Base-by-base conservation (phyloP, 2,113 vertebrate genomes). In the Scolopax mira region DNA sequence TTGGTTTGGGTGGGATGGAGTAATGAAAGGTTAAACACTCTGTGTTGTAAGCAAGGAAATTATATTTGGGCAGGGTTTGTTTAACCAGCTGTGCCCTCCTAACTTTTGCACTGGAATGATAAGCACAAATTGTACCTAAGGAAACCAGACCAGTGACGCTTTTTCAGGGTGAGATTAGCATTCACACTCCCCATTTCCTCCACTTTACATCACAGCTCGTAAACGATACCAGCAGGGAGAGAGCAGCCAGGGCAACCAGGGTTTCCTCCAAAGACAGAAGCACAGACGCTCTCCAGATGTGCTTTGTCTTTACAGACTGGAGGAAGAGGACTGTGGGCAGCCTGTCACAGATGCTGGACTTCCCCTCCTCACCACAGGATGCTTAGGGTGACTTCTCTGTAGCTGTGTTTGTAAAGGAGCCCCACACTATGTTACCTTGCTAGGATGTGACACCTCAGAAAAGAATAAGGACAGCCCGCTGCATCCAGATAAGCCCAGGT, bases 71-170 rank as follows among this genome's bases (percentile, higher is more conserved):
- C 37, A 57, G 73, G 39, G 81, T 82, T 91, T 86, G 66, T 61
- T 77, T 89, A 89, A 86, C 58, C 82, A 91, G 93, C 85, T 88
- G 69, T 66, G 54, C 67, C 55, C 57, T 64, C 30, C 39, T 61
- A 62, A 90, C 89, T 92, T 85, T 85, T 87, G 77, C 80, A 35
- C 70, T 61, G 57, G 83, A 89, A 85, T 16, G 89, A 95, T 91
- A 80, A 95, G 57, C 84, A 80, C 23, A 37, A 60, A 55, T 39
- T 23, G 60, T n/a, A 70, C 75, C 35, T 42, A 42, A 89, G 86
- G 94, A 96, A 96, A 93, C 73, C 44, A 80, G 51, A 65, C 25
- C 48, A 58, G 67, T 65, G 80, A 60, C 52, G 9, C 42, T 85
- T 88, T 90, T 90, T 46, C 41, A 16, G 78, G n/a, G 61, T 58